Evolutionary conservation across 2,113 vertebrate species (phyloP).

Genomic region (Phoenicopterus ruber): DNA sequence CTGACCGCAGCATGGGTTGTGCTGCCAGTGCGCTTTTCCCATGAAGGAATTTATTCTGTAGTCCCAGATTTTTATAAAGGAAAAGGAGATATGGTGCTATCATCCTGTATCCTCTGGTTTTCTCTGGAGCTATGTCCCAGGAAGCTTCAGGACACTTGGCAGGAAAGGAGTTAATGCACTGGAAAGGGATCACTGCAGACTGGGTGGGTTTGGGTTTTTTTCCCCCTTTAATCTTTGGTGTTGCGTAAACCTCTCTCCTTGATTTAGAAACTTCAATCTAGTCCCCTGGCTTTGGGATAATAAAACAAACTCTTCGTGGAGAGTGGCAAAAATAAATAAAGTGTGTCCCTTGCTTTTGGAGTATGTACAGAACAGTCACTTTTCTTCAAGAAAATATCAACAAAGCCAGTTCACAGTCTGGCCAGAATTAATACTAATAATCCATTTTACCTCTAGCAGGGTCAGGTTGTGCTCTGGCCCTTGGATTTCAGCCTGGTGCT

Average conservation of each 20-base stretch:
- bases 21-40: neutral
- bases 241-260: neutral
- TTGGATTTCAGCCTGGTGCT: neutral
- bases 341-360: neutral
- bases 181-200: neutral
- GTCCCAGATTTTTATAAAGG: neutral
- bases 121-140: neutral
- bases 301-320: neutral
- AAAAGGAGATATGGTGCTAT: neutral
- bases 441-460: neutral
- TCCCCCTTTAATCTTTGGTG: neutral
- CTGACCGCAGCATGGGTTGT: neutral
- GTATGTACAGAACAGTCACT: neutral
- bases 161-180: neutral
- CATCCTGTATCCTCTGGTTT: neutral
- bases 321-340: constrained; percentile 23
- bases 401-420: neutral
- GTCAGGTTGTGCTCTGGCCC: neutral
- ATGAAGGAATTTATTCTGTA: neutral
- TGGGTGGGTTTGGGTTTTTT: neutral
- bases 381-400: neutral
- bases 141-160: neutral
- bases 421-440: neutral
- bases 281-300: neutral
- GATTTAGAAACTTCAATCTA: neutral